Evolutionary conservation across 2,113 vertebrate species (phyloP).

Genomic region (Baryphthengus martii): DNA sequence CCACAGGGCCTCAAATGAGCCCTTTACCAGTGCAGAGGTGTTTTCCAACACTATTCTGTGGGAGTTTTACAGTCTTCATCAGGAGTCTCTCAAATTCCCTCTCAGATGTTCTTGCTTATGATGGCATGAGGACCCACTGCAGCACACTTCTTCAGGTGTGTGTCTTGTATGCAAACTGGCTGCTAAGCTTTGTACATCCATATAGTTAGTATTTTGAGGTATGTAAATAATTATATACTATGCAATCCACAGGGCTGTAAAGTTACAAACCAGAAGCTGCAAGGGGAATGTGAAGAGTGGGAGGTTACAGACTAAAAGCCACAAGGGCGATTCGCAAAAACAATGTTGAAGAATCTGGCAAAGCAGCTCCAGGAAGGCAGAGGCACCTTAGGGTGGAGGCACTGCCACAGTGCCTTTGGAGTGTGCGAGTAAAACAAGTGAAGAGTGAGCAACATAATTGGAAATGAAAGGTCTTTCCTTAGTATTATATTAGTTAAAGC

Average conservation of each 20-base stretch:
- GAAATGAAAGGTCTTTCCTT: background rate
- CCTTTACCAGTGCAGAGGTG: background rate
- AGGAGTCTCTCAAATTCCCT: background rate
- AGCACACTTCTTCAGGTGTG: background rate
- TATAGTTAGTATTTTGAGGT: background rate
- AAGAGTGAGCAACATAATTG: background rate
- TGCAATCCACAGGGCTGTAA: background rate
- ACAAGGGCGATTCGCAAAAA: background rate
- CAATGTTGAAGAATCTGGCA: background rate
- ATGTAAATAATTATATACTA: background rate
- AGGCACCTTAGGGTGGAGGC: background rate
- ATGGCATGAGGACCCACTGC: background rate
- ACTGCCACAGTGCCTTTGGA: background rate
- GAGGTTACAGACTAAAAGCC: background rate
- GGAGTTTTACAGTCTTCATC: background rate
- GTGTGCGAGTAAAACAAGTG: accelerated
- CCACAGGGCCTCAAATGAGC: background rate
- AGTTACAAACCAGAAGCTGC: background rate
- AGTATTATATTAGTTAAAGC: background rate
- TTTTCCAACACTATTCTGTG: background rate
- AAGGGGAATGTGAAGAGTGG: background rate
- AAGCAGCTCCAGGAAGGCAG: background rate
- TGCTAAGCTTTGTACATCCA: background rate
- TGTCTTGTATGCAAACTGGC: background rate
- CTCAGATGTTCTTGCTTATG: background rate